Evolutionary conservation across 64 coral and sea anemone species (phyloP).

Genomic region (Exaiptasia diaphana): DNA sequence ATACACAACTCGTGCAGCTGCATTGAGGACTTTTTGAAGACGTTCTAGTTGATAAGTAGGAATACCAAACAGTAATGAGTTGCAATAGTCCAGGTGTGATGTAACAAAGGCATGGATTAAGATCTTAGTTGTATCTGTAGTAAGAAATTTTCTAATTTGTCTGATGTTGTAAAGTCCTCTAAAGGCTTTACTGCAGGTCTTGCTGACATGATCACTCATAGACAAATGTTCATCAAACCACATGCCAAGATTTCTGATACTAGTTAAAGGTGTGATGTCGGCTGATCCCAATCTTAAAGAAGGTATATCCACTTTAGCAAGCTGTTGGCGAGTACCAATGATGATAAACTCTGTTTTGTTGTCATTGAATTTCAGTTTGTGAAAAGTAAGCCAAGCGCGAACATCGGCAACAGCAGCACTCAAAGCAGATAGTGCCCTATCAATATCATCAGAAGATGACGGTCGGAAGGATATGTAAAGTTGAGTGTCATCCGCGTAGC

Average conservation of each 20-base stretch:
- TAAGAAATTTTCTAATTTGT: constrained; percentile 27
- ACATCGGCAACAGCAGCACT: neutral
- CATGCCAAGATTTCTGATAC: neutral
- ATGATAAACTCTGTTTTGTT: neutral
- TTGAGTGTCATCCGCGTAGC: neutral
- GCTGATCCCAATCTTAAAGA: neutral
- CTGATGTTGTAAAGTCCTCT: constrained; percentile 5
- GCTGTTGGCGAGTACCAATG: neutral
- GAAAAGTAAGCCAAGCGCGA: neutral
- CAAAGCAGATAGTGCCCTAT: neutral
- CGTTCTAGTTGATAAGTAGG: constrained; percentile 17
- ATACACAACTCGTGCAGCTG: constrained; percentile 16
- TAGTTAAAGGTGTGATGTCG: neutral
- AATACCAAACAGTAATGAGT: constrained; percentile 16
- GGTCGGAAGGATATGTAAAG: neutral
- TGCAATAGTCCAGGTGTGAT: constrained; percentile 41
- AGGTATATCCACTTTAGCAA: neutral
- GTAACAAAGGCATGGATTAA: constrained; percentile 44
- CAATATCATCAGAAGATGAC: neutral
- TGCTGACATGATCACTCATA: constrained; percentile 7
- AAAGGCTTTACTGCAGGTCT: constrained; percentile 33
- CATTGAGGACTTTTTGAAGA: constrained; percentile 45
- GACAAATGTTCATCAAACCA: neutral
- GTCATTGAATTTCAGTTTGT: neutral
- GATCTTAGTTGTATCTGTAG: constrained; percentile 6